Conservation (phyloP, 2,113 vertebrate species). For the Dromaius novaehollandiae region DNA sequence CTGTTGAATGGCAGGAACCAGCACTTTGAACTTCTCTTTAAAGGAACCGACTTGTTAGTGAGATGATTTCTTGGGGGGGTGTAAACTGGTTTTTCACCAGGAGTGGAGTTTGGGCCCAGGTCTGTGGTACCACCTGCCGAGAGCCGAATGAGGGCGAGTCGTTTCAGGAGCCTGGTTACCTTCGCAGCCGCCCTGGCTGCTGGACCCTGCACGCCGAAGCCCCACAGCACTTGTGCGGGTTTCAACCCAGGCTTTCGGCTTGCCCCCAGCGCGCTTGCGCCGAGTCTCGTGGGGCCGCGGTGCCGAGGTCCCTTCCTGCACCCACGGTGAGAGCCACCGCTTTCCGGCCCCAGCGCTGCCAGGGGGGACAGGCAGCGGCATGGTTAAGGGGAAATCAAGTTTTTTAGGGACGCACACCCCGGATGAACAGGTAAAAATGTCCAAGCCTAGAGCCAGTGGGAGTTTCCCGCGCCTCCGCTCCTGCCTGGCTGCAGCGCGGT, state of each 20-base stretch:
- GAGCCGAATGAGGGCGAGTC: background rate
- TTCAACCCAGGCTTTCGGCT: background rate
- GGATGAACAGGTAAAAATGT: background rate
- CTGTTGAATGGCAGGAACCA: slow-evolving; percentile 21
- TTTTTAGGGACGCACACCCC: background rate
- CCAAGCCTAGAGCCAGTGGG: background rate
- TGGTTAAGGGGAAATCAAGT: background rate
- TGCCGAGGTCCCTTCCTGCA: background rate
- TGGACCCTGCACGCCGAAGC: no score
- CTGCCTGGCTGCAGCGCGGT: no score
- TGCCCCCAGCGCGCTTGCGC: background rate
- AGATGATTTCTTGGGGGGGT: background rate
- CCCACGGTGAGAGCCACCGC: no score
- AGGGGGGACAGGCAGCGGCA: background rate
- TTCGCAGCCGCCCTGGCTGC: background rate
- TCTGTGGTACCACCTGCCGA: background rate
- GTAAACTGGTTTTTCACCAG: background rate
- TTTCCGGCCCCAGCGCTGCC: no score
- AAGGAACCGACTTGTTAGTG: background rate
- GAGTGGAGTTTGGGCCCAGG: background rate
- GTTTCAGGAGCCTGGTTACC: background rate
- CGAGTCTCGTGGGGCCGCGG: fast-evolving
- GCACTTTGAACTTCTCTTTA: slow-evolving; percentile 23
- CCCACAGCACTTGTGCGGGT: background rate
- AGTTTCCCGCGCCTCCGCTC: background rate